Evolutionary conservation across 1,140 invertebrate species (phyloP), one percentile per base, ranked within the genome.

Genomic region (Conus ventricosus): DNA sequence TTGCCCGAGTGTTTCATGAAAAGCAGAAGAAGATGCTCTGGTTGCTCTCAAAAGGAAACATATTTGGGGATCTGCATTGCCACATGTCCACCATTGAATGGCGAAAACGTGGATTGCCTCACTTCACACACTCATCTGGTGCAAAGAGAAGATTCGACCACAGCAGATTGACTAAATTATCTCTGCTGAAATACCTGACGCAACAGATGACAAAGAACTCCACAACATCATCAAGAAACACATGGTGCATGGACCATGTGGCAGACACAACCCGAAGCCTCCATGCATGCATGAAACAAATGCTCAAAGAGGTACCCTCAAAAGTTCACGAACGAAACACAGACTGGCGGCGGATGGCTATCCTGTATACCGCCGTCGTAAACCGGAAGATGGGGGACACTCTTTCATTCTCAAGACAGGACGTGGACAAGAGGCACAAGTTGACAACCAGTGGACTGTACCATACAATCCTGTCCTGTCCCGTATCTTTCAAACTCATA

Each of bases 21-120:
- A 96, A 96, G 91, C 87, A 96, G 51, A 95, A 94, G 90, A 91
- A 92, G 78, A 87, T 96, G 51, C 20, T 89, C 54, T 51, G 76
- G 53, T 57, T 86, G 63, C 55, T 89, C 20, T 39, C 60, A 27
- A 54, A 87, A 51, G 78, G 82, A 20, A 80, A 83, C 25, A 60
- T 88, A 23, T 84, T 39, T 63, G 55, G 76, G 17, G 87, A 54
- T 3, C 57, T 23, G n/a, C 25, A 39, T 67, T 67, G 57, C 39
- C 84, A 20, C 51, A 84, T 88, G 8, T 95, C 95, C 88, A 90
- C 93, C 27, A 89, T 96, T 75, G 96, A 96, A 92, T 96, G 95
- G 94, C 95, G 96, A 91, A 96, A 96, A 92, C 92, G 95, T 88
- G 95, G 96, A 15, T 90, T 96, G 55, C 95, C 96, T 1, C 96